Conservation (phyloP, 2,113 vertebrate species). For the Rhegmatorhina hoffmannsi region DNA sequence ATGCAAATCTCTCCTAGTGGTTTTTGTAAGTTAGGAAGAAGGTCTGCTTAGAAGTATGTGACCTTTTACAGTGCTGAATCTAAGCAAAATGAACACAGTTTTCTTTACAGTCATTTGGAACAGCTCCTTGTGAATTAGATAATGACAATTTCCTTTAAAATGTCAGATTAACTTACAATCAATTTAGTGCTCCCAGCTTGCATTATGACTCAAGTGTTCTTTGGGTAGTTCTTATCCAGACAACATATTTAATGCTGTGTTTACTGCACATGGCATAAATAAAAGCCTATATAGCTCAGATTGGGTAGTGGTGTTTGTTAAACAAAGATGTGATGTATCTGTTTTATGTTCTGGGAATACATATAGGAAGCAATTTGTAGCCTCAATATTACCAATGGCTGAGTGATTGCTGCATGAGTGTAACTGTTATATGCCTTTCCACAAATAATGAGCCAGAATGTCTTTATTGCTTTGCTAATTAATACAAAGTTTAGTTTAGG, state of each 20-base stretch:
- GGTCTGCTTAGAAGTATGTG: neutral
- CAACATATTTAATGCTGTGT: constrained; percentile 28
- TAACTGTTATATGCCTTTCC: constrained; percentile 32
- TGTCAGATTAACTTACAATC: constrained; percentile 63
- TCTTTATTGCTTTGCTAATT: constrained; percentile 57
- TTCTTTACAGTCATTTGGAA: neutral
- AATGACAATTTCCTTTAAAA: constrained; percentile 65
- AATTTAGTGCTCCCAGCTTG: constrained; percentile 20
- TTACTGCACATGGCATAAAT: constrained; percentile 35
- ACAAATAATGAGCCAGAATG: constrained; percentile 40
- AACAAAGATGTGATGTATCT: constrained; percentile 36
- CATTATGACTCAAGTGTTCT: constrained; percentile 27
- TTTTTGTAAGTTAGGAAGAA: neutral
- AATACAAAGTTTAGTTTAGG: constrained; percentile 37
- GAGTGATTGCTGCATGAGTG: neutral
- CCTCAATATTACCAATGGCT: neutral
- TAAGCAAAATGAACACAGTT: constrained; percentile 37
- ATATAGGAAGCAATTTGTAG: constrained; percentile 28
- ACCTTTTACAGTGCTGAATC: constrained; percentile 25
- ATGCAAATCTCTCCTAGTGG: neutral
- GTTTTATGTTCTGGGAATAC: constrained; percentile 16
- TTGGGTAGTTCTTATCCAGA: constrained; percentile 9
- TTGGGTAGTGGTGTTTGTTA: constrained; percentile 22
- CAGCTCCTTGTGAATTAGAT: constrained; percentile 33
- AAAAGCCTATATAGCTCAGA: neutral